Evolutionary conservation across 2,888 invertebrate genomes (phyloP).

Genomic region (Sarcophaga rosellei): DNA sequence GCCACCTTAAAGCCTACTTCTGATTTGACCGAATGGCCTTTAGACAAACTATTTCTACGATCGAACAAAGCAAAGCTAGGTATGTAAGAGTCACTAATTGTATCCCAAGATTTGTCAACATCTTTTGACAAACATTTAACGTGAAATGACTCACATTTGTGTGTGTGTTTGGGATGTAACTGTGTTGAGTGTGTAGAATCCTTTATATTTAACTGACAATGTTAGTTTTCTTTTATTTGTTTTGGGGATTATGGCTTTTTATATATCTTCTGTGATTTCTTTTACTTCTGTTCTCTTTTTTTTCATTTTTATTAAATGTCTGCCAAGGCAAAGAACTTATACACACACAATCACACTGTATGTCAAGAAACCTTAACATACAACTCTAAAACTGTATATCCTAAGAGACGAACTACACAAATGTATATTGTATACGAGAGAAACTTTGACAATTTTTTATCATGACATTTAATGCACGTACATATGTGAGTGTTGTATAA

Average conservation of each 20-base stretch:
- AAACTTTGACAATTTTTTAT: slow-evolving; percentile 28
- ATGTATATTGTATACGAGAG: not conserved
- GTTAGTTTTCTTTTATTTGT: slow-evolving; percentile 44
- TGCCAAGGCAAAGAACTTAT: slow-evolving; percentile 12
- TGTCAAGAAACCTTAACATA: not conserved
- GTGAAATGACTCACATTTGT: no score
- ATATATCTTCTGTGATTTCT: slow-evolving; percentile 7
- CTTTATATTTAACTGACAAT: slow-evolving; percentile 27
- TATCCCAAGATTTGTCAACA: no score
- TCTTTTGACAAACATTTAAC: no score
- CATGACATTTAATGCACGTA: not conserved
- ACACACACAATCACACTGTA: not conserved
- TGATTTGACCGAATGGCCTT: no score
- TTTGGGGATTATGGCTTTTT: slow-evolving; percentile 35
- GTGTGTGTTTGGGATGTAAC: no score
- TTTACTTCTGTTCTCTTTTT: not conserved
- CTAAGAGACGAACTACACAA: not conserved
- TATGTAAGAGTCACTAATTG: no score
- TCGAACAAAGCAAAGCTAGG: no score
- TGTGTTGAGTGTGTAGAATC: not conserved
- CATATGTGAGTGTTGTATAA: not conserved
- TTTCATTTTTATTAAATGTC: slow-evolving; percentile 43
- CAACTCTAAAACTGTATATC: not conserved
- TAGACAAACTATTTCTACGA: no score
- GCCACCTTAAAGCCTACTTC: no score